phyloP scores from a whole-genome alignment of 2,797 vertebrate genomes.

The Myotis planiceps region DNA sequence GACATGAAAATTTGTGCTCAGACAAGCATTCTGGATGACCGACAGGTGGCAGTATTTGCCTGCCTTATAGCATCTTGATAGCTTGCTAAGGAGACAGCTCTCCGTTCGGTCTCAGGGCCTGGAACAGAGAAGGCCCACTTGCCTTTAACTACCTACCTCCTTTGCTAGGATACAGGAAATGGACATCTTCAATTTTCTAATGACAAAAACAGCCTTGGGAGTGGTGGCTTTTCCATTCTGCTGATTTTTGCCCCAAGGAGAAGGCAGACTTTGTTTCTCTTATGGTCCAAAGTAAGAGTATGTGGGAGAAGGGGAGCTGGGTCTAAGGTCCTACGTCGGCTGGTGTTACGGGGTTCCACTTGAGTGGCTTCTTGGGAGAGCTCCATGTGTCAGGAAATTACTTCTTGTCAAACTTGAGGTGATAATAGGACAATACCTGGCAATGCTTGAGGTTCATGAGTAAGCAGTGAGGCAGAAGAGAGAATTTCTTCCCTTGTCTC shows the following conservation, averaged over 20 bases:
- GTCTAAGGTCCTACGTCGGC: neutral
- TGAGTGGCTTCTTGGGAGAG: neutral
- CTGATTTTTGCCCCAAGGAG: neutral
- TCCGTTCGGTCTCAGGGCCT: neutral
- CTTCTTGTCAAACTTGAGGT: conserved; percentile 49
- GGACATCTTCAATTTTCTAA: neutral
- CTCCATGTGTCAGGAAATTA: conserved; percentile 23
- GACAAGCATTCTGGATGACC: conserved; percentile 11
- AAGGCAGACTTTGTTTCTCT: neutral
- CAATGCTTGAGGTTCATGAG: neutral
- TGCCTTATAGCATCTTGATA: neutral
- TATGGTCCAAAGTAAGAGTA: neutral
- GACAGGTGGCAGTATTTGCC: conserved; percentile 84
- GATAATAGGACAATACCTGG: conserved; percentile 34
- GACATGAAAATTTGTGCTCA: neutral
- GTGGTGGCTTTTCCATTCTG: neutral
- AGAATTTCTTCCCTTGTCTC: conserved; percentile 31
- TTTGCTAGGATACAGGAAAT: neutral
- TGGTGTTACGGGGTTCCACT: neutral
- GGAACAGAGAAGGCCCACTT: neutral
- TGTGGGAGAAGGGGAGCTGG: neutral
- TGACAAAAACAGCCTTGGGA: neutral
- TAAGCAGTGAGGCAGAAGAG: neutral
- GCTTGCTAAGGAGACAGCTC: neutral
- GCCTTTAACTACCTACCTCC: neutral